These are phyloP conservation scores for Oegoconia quadripuncta DNA, from an alignment of 2,888 invertebrate species.

Conservation along the genomic window DNA sequence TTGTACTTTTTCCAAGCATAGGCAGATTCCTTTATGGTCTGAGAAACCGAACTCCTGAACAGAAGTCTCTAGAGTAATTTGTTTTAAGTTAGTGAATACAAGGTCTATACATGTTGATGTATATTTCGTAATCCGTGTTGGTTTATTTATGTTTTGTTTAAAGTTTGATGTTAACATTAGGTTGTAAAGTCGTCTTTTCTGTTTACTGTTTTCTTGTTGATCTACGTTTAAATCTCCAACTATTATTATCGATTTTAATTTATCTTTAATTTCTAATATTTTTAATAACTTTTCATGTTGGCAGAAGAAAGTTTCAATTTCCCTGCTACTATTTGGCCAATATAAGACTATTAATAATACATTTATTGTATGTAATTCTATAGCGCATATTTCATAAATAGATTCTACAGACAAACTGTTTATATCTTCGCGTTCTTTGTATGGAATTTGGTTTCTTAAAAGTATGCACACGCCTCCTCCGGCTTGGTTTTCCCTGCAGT, in stretches of 20 bases:
- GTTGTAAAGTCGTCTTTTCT: conserved; percentile 2
- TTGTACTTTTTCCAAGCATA: background rate
- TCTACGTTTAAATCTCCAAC: conserved; percentile 17
- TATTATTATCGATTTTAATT: conserved; percentile 15
- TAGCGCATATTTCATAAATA: conserved; percentile 19
- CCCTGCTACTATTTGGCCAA: conserved; percentile 18
- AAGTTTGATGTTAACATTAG: conserved; percentile 16
- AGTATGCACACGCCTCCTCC: conserved; percentile 21
- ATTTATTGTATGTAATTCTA: conserved; percentile 11
- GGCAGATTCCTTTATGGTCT: conserved; percentile 13
- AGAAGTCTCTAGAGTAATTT: background rate
- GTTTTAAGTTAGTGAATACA: conserved; percentile 16
- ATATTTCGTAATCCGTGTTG: conserved; percentile 15
- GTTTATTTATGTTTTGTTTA: conserved; percentile 12
- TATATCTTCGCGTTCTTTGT: conserved; percentile 12
- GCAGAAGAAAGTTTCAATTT: conserved; percentile 14
- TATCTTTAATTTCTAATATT: conserved; percentile 13
- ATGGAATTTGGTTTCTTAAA: conserved; percentile 11
- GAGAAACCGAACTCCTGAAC: conserved; percentile 15
- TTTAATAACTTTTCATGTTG: conserved; percentile 11
- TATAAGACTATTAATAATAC: conserved; percentile 18
- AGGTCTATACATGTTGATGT: conserved; percentile 17
- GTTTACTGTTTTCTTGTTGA: background rate
- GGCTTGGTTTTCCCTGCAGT: conserved; percentile 8
- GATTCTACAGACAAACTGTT: conserved; percentile 16